phyloP scores from a whole-genome alignment of 2,888 invertebrate genomes.

The Leptopilina drosophilae region DNA sequence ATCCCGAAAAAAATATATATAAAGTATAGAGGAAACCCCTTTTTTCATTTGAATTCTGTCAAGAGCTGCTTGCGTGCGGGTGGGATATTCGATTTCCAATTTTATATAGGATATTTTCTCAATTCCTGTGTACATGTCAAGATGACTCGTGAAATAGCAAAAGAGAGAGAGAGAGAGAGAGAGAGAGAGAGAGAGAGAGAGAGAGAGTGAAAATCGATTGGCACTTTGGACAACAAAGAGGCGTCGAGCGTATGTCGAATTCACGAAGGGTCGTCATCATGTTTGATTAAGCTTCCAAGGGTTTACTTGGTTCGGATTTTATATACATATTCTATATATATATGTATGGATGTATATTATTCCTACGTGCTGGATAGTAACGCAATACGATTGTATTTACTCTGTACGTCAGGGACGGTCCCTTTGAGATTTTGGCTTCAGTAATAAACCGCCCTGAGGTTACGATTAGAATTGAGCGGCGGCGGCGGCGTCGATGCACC shows the following conservation, averaged over 20 bases:
- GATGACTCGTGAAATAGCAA: slow-evolving; percentile 29
- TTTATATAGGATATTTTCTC: slow-evolving; percentile 31
- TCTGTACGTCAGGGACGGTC: slow-evolving; percentile 63
- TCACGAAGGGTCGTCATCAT: slow-evolving; percentile 61
- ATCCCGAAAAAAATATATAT: not conserved
- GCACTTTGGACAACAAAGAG: slow-evolving; percentile 57
- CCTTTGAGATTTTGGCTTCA: slow-evolving; percentile 62
- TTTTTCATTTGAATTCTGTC: slow-evolving; percentile 19
- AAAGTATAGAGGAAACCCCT: not conserved
- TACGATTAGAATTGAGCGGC: slow-evolving; percentile 35
- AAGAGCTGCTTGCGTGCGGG: not conserved
- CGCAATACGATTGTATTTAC: slow-evolving; percentile 65
- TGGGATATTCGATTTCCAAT: slow-evolving; percentile 22
- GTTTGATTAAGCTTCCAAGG: slow-evolving; percentile 65
- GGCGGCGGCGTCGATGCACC: slow-evolving; percentile 25
- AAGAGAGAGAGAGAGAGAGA: slow-evolving; percentile 35
- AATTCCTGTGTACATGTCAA: slow-evolving; percentile 32
- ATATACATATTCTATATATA: not conserved
- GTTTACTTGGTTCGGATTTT: slow-evolving; percentile 61
- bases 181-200: slow-evolving; percentile 2
- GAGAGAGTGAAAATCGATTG: slow-evolving; percentile 55
- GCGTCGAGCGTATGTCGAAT: slow-evolving; percentile 59
- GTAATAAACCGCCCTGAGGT: slow-evolving; percentile 35
- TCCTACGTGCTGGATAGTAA: slow-evolving; percentile 55
- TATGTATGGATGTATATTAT: slow-evolving; percentile 44